These are phyloP conservation scores for Drosophila triauraria DNA, from an alignment of 1,140 invertebrate species.

Conservation along the genomic window DNA sequence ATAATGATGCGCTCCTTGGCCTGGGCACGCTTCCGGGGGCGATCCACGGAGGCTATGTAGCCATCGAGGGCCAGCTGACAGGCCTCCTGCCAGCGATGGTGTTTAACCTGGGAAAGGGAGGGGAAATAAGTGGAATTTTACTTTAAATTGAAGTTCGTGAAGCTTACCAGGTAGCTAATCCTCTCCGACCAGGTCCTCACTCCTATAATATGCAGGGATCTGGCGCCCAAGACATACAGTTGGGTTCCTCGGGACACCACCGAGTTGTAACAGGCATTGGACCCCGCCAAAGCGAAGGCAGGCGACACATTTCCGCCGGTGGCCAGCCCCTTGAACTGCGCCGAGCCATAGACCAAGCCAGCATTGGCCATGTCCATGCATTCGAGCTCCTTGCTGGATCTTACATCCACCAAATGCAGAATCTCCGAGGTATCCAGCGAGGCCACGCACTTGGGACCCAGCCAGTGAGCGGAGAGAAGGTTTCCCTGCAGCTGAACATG, in stretches of 20 bases:
- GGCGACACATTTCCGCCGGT: constrained; percentile 88
- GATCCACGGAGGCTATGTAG: constrained; percentile 73
- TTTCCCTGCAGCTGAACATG: constrained; percentile 89
- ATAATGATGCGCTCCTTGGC: constrained; percentile 82
- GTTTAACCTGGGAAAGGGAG: constrained; percentile 85
- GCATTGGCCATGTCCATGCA: constrained; percentile 92
- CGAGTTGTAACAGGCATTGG: constrained; percentile 96
- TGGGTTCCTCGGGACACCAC: constrained; percentile 93
- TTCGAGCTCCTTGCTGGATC: constrained; percentile 94
- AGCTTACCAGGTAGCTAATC: constrained; percentile 87
- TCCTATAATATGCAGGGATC: constrained; percentile 91
- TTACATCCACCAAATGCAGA: constrained; percentile 94
- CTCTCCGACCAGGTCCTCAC: constrained; percentile 94
- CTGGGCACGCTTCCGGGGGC: constrained; percentile 71
- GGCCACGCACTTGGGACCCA: constrained; percentile 94
- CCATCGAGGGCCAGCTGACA: constrained; percentile 86
- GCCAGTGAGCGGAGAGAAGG: constrained; percentile 93
- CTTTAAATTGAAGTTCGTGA: neutral
- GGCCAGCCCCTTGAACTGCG: constrained; percentile 96
- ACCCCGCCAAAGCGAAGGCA: constrained; percentile 88
- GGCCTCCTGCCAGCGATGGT: constrained; percentile 88
- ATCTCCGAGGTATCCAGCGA: constrained; percentile 94
- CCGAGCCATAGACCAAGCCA: constrained; percentile 95
- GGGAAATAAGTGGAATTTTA: neutral
- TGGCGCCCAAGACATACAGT: constrained; percentile 93